A percentile compares a stretch with the other conserved stretches of the same genome.
Conservation (phyloP, 2,113 vertebrate genomes). For the Pycnonotus jocosus region DNA sequence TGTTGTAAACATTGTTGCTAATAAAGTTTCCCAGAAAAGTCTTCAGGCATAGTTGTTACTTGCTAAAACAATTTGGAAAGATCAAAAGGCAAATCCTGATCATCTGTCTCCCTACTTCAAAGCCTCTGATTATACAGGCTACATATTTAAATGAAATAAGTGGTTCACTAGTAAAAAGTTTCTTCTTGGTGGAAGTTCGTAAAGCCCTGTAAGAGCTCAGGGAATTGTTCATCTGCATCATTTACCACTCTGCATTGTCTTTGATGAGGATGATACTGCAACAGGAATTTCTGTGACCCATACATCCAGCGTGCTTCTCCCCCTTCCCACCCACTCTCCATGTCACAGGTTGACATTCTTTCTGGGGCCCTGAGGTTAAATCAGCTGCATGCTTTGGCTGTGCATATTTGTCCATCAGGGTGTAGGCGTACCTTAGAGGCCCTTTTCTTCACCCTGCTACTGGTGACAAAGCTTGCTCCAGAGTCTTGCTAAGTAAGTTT, state of each 20-base stretch:
- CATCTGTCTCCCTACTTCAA: constrained; percentile 70
- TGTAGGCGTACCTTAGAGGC: not conserved
- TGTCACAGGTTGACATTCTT: not conserved
- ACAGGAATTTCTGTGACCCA: not conserved
- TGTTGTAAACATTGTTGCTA: constrained; percentile 1
- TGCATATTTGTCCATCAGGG: not conserved
- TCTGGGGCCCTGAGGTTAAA: not conserved
- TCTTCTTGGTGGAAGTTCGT: not conserved
- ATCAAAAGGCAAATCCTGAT: constrained; percentile 69
- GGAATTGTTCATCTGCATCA: not conserved
- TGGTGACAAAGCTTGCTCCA: not conserved
- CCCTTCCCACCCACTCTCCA: not conserved
- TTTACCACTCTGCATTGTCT: not conserved
- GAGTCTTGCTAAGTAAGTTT: not conserved
- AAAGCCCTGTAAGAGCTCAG: not conserved
- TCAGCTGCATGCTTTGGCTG: not conserved
- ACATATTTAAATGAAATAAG: constrained; percentile 63
- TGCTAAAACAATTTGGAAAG: constrained; percentile 67
- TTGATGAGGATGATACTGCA: not conserved
- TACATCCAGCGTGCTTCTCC: not conserved
- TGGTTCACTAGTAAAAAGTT: constrained; percentile 49
- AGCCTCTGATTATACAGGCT: constrained; percentile 62
- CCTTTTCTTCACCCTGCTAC: not conserved
- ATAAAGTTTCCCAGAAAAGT: constrained; percentile 55
- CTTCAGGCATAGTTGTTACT: constrained; percentile 54